Evolutionary conservation across 2,797 vertebrate species (phyloP).

Genomic region (Vespertilio murinus): DNA sequence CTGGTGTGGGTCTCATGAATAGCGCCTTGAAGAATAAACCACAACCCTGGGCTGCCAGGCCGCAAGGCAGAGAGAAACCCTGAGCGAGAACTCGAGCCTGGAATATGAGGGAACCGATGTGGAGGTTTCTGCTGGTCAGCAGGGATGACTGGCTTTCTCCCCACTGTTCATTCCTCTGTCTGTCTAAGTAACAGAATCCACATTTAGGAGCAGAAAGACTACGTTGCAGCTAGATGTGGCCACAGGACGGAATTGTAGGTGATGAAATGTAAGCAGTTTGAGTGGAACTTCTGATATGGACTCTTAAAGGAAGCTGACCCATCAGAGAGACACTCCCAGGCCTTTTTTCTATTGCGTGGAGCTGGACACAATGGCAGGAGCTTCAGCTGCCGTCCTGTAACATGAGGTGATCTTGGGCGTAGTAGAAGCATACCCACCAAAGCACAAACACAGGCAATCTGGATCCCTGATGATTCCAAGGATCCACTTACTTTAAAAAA

Average conservation of each 20-base stretch:
- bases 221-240: not conserved
- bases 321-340: not conserved
- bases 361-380: not conserved
- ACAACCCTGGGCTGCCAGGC: not conserved
- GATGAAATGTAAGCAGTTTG: not conserved
- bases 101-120: not conserved
- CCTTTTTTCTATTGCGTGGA: not conserved
- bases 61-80: not conserved
- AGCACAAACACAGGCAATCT: not conserved
- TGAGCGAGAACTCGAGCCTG: not conserved
- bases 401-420: not conserved
- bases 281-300: not conserved
- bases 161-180: not conserved
- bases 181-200: constrained; percentile 19
- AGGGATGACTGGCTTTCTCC: not conserved
- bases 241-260: not conserved
- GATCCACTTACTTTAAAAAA: not conserved
- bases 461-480: not conserved
- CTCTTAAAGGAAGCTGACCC: not conserved
- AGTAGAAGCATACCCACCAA: not conserved
- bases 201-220: not conserved
- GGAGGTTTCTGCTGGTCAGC: not conserved
- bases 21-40: not conserved
- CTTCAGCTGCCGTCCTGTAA: not conserved
- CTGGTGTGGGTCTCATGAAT: not conserved